phyloP scores from a whole-genome alignment of 1,140 invertebrate species.

The Nixonia krombeini region DNA sequence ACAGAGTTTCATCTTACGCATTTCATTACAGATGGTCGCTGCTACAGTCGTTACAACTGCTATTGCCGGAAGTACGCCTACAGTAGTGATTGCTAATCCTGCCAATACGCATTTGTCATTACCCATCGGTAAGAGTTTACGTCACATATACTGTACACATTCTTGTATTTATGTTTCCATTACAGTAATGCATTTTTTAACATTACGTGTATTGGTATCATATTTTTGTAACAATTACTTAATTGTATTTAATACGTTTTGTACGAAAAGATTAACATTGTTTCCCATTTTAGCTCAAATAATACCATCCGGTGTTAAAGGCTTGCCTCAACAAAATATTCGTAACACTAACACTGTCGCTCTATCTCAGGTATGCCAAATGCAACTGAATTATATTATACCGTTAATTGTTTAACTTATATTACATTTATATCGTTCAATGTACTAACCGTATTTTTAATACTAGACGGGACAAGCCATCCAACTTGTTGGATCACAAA shows the following conservation, averaged over 20 bases:
- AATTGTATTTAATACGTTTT: too few relatives aligned
- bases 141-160: too few relatives aligned
- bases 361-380: conserved; percentile 62
- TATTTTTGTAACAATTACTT: too few relatives aligned
- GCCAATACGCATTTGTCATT: conserved; percentile 75
- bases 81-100: conserved; percentile 73
- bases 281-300: conserved; percentile 74
- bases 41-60: conserved; percentile 67
- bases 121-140: conserved; percentile 68
- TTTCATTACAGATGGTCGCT: conserved; percentile 60
- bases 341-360: conserved; percentile 68
- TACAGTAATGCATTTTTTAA: too few relatives aligned
- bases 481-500: conserved; percentile 75
- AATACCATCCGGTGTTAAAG: conserved; percentile 76
- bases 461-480: conserved; percentile 72
- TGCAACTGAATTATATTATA: conserved; percentile 7
- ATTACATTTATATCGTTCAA: too few relatives aligned
- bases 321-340: conserved; percentile 75
- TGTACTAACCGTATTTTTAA: too few relatives aligned
- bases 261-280: too few relatives aligned
- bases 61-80: conserved; percentile 68
- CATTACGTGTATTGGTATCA: too few relatives aligned
- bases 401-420: conserved; percentile 11
- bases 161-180: too few relatives aligned
- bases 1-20: not conserved